A percentile compares a stretch with the other conserved stretches of the same genome.
Conservation (phyloP, 2,888 invertebrate species). For the Chalcis sispes region DNA sequence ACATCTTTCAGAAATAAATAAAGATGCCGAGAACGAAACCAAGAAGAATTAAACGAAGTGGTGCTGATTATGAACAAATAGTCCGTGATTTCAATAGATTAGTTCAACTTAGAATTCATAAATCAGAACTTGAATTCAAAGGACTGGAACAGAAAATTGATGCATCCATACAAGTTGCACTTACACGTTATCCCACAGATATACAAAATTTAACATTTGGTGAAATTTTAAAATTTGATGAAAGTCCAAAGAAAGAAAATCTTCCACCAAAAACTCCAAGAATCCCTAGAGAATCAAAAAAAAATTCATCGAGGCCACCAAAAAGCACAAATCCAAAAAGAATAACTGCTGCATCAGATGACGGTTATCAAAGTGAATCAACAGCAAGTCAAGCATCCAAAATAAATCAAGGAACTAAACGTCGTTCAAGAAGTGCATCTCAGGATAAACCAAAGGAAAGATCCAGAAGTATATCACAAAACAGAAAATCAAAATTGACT, state of each 20-base stretch:
- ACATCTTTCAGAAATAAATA: conserved; percentile 10
- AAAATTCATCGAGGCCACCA: conserved; percentile 40
- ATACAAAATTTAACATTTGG: conserved; percentile 64
- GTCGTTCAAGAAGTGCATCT: conserved; percentile 62
- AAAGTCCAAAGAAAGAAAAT: conserved; percentile 59
- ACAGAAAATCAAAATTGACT: conserved; percentile 56
- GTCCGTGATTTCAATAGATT: conserved; percentile 66
- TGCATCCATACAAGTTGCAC: conserved; percentile 59
- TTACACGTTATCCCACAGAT: conserved; percentile 62
- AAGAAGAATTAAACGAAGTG: conserved; percentile 59
- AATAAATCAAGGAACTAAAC: conserved; percentile 3
- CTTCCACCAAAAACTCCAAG: conserved; percentile 51
- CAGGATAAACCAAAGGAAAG: conserved; percentile 44
- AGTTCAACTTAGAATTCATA: conserved; percentile 59
- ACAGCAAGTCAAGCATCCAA: conserved; percentile 51
- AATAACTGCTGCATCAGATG: conserved; percentile 67
- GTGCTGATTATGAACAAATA: conserved; percentile 59
- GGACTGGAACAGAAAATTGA: conserved; percentile 59
- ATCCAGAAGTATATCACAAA: conserved; percentile 62
- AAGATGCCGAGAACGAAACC: conserved; percentile 71
- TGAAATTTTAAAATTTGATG: conserved; percentile 58
- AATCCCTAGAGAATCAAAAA: conserved; percentile 43
- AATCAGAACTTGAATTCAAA: conserved; percentile 63
- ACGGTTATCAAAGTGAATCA: conserved; percentile 71
- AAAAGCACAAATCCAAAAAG: conserved; percentile 62